Conservation (phyloP, 2,797 vertebrate species). For the Phoxinus dragarum region DNA sequence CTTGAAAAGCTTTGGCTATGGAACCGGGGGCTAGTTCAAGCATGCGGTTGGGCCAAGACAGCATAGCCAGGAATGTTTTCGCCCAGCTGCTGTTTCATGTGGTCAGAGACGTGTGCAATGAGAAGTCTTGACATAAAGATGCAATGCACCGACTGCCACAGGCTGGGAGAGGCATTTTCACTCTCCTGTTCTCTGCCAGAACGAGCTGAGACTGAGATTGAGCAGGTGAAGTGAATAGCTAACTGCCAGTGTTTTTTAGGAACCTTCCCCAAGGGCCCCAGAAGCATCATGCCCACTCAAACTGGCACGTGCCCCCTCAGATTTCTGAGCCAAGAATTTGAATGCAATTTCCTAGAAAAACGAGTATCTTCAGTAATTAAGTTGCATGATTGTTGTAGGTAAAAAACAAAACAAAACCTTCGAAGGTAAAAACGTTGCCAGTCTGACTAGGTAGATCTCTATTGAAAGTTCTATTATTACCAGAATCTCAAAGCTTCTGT, state of each 20-base stretch:
- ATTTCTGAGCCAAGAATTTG: background rate
- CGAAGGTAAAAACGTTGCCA: background rate
- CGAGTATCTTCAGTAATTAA: constrained; percentile 10
- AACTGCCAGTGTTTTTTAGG: constrained; percentile 52
- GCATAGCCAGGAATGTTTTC: constrained; percentile 40
- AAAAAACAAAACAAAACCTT: background rate
- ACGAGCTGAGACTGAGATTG: constrained; percentile 6
- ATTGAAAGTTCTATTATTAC: background rate
- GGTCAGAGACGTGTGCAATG: constrained; percentile 37
- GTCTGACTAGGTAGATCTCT: background rate
- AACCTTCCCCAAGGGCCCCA: constrained; percentile 55
- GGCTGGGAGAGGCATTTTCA: constrained; percentile 51
- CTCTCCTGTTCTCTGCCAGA: background rate
- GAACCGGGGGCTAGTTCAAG: constrained; percentile 44
- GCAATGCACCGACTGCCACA: constrained; percentile 47
- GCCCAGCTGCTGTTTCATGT: constrained; percentile 46
- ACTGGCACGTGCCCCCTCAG: constrained; percentile 12
- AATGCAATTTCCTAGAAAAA: constrained; percentile 31
- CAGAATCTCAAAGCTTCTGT: background rate
- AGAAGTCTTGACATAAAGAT: constrained; percentile 49
- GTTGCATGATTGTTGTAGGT: background rate
- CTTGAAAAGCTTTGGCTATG: constrained; percentile 44
- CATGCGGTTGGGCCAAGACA: constrained; percentile 58
- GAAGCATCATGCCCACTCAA: constrained; percentile 17
- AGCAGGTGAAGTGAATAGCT: constrained; percentile 56